Percentiles rank a stretch among this genome's conserved stretches.
phyloP scores from a whole-genome alignment of 2,113 vertebrate species.

The Cololabis saira region DNA sequence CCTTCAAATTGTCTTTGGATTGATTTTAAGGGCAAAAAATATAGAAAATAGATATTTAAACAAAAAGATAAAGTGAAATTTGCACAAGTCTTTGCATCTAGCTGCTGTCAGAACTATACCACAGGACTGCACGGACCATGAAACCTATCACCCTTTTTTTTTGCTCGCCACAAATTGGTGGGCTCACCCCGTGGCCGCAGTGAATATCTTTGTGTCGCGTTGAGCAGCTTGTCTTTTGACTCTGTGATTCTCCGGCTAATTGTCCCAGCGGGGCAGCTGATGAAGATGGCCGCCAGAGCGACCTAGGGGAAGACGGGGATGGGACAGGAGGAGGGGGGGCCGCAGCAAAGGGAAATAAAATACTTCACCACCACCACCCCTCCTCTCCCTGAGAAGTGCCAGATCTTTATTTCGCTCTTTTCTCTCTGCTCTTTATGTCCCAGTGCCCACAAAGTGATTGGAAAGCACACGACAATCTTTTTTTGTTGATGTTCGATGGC shows the following conservation, averaged over 20 bases:
- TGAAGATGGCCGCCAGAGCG: constrained; percentile 73
- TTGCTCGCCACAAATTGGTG: constrained; percentile 17
- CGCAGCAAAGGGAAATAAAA: constrained; percentile 74
- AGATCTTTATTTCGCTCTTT: constrained; percentile 79
- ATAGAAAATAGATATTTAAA: constrained; percentile 3
- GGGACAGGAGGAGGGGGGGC: constrained; percentile 9
- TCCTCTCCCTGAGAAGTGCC: constrained; percentile 84
- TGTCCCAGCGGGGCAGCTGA: constrained; percentile 95
- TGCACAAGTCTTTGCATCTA: neutral
- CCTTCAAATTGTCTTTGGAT: constrained; percentile 20
- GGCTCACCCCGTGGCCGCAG: constrained; percentile 21
- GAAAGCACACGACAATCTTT: constrained; percentile 92
- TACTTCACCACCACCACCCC: constrained; percentile 49
- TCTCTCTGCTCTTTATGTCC: constrained; percentile 71
- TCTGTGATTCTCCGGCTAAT: constrained; percentile 93
- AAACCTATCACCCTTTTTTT: too few relatives aligned
- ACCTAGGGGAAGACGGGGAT: constrained; percentile 1
- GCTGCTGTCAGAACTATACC: neutral
- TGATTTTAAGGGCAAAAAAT: constrained; percentile 23
- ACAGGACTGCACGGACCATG: neutral
- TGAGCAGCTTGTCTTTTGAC: constrained; percentile 82
- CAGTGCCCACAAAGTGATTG: constrained; percentile 85
- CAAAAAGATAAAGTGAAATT: neutral
- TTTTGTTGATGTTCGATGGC: constrained; percentile 94
- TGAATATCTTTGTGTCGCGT: constrained; percentile 63